phyloP scores from a whole-genome alignment of 2,113 vertebrate species.

The Chloropsis hardwickii region DNA sequence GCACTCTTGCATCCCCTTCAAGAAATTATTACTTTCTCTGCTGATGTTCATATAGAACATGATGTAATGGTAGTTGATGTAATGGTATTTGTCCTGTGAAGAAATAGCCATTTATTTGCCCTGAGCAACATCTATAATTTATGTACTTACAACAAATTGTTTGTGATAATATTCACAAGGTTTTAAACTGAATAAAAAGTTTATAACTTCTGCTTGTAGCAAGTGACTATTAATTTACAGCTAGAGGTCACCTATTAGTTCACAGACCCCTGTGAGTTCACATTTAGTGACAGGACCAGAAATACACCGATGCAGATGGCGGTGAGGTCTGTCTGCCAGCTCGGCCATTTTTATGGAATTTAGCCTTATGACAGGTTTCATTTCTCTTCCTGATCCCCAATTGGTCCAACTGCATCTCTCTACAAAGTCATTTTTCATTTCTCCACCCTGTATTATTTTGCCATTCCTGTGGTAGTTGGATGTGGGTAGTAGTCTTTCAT shows the following conservation, averaged over 20 bases:
- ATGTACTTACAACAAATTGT: not conserved
- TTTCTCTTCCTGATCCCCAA: not conserved
- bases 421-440: not conserved
- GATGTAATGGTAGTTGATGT: not conserved
- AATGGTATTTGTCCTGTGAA: not conserved
- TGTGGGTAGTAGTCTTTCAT: not conserved
- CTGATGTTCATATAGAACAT: conserved; percentile 42
- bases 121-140: not conserved
- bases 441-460: not conserved
- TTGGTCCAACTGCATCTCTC: not conserved
- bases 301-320: not conserved
- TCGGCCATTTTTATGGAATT: not conserved
- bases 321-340: not conserved
- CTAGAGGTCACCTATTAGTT: not conserved
- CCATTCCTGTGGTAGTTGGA: not conserved
- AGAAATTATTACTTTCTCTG: conserved; percentile 47
- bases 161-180: not conserved
- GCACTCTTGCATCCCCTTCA: not conserved
- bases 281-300: not conserved
- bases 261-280: not conserved
- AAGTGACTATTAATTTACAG: not conserved
- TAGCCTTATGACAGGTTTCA: not conserved
- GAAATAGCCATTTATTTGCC: not conserved
- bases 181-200: not conserved
- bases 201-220: not conserved